Evolutionary conservation across 2,113 vertebrate species (phyloP), one percentile per base, ranked within the genome.

Genomic region (Atractosteus spatula): DNA sequence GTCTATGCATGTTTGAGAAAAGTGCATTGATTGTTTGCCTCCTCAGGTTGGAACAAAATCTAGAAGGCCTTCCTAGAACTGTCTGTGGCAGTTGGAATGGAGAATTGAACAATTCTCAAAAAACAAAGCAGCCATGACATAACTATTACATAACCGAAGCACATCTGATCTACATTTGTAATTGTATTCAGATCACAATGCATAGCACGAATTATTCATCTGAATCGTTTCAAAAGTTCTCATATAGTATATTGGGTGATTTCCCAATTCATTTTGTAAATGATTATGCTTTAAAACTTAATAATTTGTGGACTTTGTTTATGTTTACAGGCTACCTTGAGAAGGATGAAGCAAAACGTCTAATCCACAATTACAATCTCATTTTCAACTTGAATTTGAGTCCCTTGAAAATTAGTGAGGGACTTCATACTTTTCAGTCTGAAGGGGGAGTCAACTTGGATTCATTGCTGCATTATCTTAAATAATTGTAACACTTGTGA

Each of bases 311-410:
- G 7, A 41, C 8, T 62, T 62, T 41, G 62, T 0, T 41, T 75
- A 54, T 63, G 8, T 41, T 70, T 73, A 29, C 66, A 90, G 83
- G 81, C 54, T 73, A 76, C 57, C 59, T 89, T 69, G 75, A 88
- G 75, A 88, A 84, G 74, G 81, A 87, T 54, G 72, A 68, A 75
- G 84, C 86, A 64, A 82, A 69, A 68, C 68, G 75, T 8, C 75
- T 89, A 70, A 84, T 90, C 78, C 78, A 81, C 69, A 89, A 88
- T 82, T 89, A 85, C 66, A 91, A 80, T 64, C 79, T 88, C 81
- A 85, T 85, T 79, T 87, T 76, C 68, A 75, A 83, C 76, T 80
- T 90, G 72, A 82, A 82, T 66, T 77, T 84, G 69, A 90, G 86
- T 77, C 78, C 88, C 71, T 51, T 45, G 69, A 89, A 91, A 85